phyloP scores from a whole-genome alignment of 2,113 vertebrate species.

The Sphyrna mokarran region DNA sequence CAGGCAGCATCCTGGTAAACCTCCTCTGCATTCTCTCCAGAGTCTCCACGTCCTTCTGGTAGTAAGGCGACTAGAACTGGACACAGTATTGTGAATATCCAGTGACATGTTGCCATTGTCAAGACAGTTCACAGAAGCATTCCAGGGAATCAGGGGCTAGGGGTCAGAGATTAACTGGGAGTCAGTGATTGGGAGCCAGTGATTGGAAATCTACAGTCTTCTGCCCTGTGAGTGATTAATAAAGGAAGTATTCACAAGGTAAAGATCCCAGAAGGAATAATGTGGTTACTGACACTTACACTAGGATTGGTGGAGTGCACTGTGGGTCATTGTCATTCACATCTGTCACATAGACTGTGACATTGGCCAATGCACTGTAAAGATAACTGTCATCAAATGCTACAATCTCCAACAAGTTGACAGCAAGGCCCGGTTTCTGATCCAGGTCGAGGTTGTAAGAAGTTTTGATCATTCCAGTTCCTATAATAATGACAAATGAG shows the following conservation, averaged over 20 bases:
- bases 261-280: neutral
- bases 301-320: constrained; percentile 51
- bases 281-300: constrained; percentile 45
- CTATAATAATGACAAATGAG: constrained; percentile 41
- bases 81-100: too few relatives aligned
- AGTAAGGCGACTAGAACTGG: too few relatives aligned
- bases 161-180: too few relatives aligned
- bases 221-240: too few relatives aligned
- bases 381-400: constrained; percentile 46
- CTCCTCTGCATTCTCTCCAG: too few relatives aligned
- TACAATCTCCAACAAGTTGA: constrained; percentile 42
- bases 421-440: neutral
- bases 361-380: rapidly evolving
- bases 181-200: too few relatives aligned
- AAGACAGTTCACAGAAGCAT: neutral
- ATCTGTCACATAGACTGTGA: constrained; percentile 48
- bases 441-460: constrained; percentile 45
- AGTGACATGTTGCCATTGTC: neutral
- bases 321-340: constrained; percentile 42
- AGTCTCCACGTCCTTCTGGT: too few relatives aligned
- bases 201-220: neutral
- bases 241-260: too few relatives aligned
- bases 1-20: too few relatives aligned
- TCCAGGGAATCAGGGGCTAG: neutral
- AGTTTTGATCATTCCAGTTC: constrained; percentile 49